phyloP scores from a whole-genome alignment of 2,797 vertebrate species.

The Aldrovandia affinis region DNA sequence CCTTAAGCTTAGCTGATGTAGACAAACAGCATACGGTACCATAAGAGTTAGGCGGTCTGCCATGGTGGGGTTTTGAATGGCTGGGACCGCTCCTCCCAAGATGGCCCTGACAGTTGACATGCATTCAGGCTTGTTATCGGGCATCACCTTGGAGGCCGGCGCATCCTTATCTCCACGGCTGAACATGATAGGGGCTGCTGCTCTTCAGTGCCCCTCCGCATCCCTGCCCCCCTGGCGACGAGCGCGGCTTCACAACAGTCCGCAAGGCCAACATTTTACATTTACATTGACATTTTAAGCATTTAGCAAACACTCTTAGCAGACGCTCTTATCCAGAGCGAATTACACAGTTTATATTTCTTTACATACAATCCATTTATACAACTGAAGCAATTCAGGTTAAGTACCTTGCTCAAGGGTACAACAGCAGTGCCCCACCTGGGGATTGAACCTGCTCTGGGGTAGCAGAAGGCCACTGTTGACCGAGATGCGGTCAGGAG shows the following conservation, averaged over 20 bases:
- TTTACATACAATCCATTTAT: no score
- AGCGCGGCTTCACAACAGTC: background rate
- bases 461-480: no score
- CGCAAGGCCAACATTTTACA: background rate
- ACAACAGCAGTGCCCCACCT: no score
- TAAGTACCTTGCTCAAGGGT: no score
- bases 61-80: background rate
- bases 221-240: no score
- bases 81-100: background rate
- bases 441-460: no score
- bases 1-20: background rate
- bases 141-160: background rate
- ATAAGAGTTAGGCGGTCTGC: background rate
- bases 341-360: no score
- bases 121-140: background rate
- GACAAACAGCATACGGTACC: background rate
- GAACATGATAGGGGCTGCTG: background rate
- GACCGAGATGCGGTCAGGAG: background rate
- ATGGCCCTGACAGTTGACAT: background rate
- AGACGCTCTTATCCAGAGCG: no score
- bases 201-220: background rate
- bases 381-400: no score
- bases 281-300: no score
- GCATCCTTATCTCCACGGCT: background rate
- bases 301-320: no score